Conservation (phyloP, 1,140 invertebrate species). For the Condylostylus longicornis region DNA sequence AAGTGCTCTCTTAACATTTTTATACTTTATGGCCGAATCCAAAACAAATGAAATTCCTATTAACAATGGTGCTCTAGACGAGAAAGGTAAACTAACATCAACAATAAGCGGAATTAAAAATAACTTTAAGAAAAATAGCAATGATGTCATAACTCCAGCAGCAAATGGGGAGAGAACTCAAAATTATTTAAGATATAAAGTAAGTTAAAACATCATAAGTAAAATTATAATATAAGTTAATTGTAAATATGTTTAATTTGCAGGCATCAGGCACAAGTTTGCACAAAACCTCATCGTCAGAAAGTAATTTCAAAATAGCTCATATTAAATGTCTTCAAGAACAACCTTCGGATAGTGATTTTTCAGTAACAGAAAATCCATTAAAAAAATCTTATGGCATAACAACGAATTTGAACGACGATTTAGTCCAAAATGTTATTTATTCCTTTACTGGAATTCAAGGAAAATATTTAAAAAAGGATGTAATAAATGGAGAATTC, state of each 20-base stretch:
- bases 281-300: not conserved
- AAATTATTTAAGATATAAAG: too few relatives aligned
- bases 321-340: too few relatives aligned
- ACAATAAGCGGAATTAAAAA: not conserved
- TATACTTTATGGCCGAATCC: constrained; percentile 12
- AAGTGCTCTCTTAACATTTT: constrained; percentile 11
- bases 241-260: too few relatives aligned
- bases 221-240: too few relatives aligned
- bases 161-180: too few relatives aligned
- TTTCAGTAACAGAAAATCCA: not conserved
- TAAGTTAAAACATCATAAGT: too few relatives aligned
- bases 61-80: too few relatives aligned
- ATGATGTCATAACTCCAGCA: too few relatives aligned
- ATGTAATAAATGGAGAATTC: constrained; percentile 46
- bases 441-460: constrained; percentile 70
- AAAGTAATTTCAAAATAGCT: too few relatives aligned
- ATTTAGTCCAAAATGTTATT: constrained; percentile 60
- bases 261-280: not conserved
- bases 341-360: not conserved
- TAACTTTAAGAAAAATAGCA: too few relatives aligned
- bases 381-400: not conserved
- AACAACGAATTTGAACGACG: constrained; percentile 11
- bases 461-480: constrained; percentile 55
- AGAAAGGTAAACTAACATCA: not conserved
- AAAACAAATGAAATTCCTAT: too few relatives aligned